A percentile compares a stretch with the other conserved stretches of the same genome.
phyloP scores from a whole-genome alignment of 1,140 invertebrate genomes.

The Phymastichus coffea region DNA sequence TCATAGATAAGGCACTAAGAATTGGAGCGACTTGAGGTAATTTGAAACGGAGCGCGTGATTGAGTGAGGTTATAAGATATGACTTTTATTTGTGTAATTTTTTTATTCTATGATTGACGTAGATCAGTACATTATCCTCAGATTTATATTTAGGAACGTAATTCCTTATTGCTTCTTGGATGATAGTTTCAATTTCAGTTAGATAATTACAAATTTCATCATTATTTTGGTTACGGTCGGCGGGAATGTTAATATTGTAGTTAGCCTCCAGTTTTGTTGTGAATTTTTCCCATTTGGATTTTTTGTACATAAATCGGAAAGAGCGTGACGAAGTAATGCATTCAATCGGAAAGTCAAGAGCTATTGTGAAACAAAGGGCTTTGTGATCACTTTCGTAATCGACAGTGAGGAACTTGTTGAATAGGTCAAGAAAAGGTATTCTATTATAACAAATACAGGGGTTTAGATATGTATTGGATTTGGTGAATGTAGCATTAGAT shows the following conservation, averaged over 20 bases:
- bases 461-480: slow-evolving; percentile 11
- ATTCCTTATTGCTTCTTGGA: background rate
- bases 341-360: background rate
- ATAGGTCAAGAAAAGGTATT: background rate
- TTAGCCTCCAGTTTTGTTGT: background rate
- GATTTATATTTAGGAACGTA: background rate
- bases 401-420: background rate
- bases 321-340: background rate
- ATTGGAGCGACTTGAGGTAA: too few species aligned
- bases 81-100: too few species aligned
- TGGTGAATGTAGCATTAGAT: background rate
- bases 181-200: too few species aligned
- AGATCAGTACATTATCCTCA: background rate
- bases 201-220: too few species aligned
- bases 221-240: slow-evolving; percentile 12
- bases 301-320: background rate
- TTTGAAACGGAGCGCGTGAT: too few species aligned
- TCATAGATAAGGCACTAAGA: too few species aligned
- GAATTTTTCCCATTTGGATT: background rate
- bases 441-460: slow-evolving; percentile 3
- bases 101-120: too few species aligned
- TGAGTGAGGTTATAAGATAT: too few species aligned
- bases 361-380: background rate
- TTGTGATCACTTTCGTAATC: slow-evolving; percentile 28
- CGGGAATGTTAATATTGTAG: background rate